A percentile compares a stretch with the other conserved stretches of the same genome.
Evolutionary conservation across 2,797 vertebrate species (phyloP).

Genomic region (Macropus fuliginosus): DNA sequence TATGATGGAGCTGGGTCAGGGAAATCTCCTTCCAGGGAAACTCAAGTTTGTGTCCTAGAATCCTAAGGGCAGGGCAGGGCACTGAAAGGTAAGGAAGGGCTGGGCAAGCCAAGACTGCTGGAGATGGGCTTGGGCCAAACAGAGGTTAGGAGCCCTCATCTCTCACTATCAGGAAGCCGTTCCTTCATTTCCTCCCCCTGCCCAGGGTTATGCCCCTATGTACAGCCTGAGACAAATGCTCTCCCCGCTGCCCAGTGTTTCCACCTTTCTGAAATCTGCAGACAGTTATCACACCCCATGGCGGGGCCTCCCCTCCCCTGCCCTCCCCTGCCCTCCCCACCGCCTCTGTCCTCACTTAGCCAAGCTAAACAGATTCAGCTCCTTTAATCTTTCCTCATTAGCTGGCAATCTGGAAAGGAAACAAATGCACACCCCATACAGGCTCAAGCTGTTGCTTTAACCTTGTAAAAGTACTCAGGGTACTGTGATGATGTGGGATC

Average conservation of each 20-base stretch:
- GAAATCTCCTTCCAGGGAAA: slow-evolving; percentile 7
- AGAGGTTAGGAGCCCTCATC: not conserved
- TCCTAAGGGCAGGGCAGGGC: not conserved
- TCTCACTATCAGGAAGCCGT: not conserved
- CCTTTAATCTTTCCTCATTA: slow-evolving; percentile 81
- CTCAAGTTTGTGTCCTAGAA: not conserved
- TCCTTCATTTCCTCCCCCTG: slow-evolving; percentile 14
- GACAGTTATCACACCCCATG: slow-evolving; percentile 75
- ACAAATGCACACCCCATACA: slow-evolving; percentile 82
- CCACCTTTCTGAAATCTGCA: slow-evolving; percentile 73
- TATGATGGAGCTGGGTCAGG: not conserved
- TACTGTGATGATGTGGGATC: slow-evolving; percentile 65
- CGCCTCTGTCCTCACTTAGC: slow-evolving; percentile 75
- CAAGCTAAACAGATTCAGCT: slow-evolving; percentile 72
- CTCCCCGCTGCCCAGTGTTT: slow-evolving; percentile 5
- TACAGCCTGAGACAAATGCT: slow-evolving; percentile 37
- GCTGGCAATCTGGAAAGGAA: slow-evolving; percentile 83
- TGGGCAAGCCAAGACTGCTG: not conserved
- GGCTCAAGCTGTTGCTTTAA: slow-evolving; percentile 83
- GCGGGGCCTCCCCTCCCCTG: slow-evolving; percentile 66
- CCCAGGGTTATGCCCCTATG: not conserved
- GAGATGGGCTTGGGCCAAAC: not conserved
- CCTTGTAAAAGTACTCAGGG: slow-evolving; percentile 80
- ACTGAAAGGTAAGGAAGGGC: not conserved
- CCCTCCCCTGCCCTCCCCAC: slow-evolving; percentile 61